A percentile compares a stretch with the other conserved stretches of the same genome.
Evolutionary conservation across 2,113 vertebrate genomes (phyloP).

Genomic region (Austrofundulus limnaeus): DNA sequence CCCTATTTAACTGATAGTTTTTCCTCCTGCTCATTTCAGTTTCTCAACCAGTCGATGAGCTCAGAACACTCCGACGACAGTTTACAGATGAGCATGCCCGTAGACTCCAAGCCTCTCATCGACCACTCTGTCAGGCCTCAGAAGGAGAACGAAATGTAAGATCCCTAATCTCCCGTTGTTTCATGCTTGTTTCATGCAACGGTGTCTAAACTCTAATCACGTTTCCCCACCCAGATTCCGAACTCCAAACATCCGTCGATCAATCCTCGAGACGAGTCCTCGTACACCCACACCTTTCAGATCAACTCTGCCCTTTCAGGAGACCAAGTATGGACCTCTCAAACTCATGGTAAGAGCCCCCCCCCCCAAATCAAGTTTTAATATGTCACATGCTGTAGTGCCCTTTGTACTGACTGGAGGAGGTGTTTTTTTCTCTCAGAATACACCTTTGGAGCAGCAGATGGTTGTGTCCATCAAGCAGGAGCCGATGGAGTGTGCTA

Average conservation of each 20-base stretch:
- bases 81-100: slow-evolving; percentile 80
- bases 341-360: slow-evolving; percentile 89
- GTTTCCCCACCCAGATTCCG: slow-evolving; percentile 83
- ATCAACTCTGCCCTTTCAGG: slow-evolving; percentile 87
- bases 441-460: slow-evolving; percentile 85
- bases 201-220: slow-evolving; percentile 1
- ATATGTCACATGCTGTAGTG: not conserved
- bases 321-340: slow-evolving; percentile 91
- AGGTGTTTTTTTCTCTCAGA: slow-evolving; percentile 73
- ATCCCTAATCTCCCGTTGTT: slow-evolving; percentile 8
- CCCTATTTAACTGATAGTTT: not conserved
- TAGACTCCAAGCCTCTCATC: slow-evolving; percentile 84
- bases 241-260: slow-evolving; percentile 92
- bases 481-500: slow-evolving; percentile 90
- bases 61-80: slow-evolving; percentile 85
- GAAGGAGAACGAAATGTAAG: slow-evolving; percentile 93
- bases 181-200: not conserved
- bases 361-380: not conserved
- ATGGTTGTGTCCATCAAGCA: slow-evolving; percentile 92
- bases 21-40: slow-evolving; percentile 75
- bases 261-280: slow-evolving; percentile 91
- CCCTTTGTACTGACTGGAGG: slow-evolving; percentile 18
- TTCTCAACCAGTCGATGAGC: slow-evolving; percentile 89
- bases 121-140: slow-evolving; percentile 83
- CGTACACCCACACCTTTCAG: slow-evolving; percentile 95